Conservation (phyloP, 2,113 vertebrate species). For the Gobio gobio region DNA sequence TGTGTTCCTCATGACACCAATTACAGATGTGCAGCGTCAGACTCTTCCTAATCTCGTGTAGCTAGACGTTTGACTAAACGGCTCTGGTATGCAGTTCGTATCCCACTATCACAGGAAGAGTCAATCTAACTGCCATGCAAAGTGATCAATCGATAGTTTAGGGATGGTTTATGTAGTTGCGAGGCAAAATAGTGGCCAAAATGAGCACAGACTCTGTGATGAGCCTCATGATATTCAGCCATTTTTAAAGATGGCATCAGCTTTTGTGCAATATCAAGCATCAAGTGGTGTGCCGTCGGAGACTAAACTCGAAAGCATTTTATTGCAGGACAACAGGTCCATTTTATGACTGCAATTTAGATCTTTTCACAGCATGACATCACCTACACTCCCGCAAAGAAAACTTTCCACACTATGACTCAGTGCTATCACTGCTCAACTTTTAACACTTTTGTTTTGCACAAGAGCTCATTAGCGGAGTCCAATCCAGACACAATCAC, state of each 20-base stretch:
- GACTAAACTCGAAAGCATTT: neutral
- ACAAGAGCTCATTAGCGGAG: neutral
- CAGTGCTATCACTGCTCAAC: neutral
- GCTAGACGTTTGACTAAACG: neutral
- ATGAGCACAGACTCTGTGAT: neutral
- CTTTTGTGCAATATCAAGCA: neutral
- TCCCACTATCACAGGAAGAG: neutral
- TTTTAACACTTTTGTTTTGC: neutral
- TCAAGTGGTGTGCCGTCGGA: neutral
- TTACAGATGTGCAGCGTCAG: constrained; percentile 46
- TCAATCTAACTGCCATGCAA: neutral
- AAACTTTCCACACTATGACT: neutral
- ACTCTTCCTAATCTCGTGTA: neutral
- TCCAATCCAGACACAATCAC: too few relatives aligned
- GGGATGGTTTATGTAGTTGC: neutral
- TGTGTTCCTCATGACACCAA: constrained; percentile 67
- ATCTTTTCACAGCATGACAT: neutral
- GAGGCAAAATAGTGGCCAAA: too few relatives aligned
- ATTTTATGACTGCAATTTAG: neutral
- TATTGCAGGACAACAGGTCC: neutral
- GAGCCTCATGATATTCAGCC: neutral
- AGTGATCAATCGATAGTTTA: neutral
- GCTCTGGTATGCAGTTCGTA: neutral
- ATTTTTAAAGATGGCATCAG: neutral
- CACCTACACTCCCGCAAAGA: neutral